Evolutionary conservation across 2,797 vertebrate species (phyloP), one percentile per base, ranked within the genome.

Genomic region (Pipistrellus kuhlii): DNA sequence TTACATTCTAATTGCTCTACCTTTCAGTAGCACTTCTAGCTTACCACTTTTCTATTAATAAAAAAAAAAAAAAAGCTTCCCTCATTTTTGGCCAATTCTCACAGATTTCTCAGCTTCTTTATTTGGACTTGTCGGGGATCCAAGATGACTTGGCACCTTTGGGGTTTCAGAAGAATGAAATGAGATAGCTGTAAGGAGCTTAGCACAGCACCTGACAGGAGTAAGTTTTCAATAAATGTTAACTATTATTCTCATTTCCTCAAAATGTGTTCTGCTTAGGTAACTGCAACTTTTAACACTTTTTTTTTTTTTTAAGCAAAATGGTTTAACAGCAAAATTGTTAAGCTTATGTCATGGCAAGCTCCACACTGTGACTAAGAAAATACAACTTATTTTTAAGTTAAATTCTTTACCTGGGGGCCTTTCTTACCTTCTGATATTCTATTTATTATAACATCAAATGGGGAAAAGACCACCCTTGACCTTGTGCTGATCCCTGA

Each of bases 181-280:
- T 57, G 53, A 93, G 76, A 91, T 27, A 44, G 30, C 17, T 41
- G 32, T 18, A 27, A 71, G 85, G 68, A 96, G 69, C 35, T 92
- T 75, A 87, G 46, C 73, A 59, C 20, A 92, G 86, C 48, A 44
- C 38, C 51, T 53, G 62, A 64, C 30, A 8, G 2, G 5, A 46
- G 32, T 69, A 81, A 21, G 64, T 69, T 89, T 77, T 82, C 88
- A 75, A 76, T 80, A 90, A 91, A 80, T 38, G 12, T 83, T 90
- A 94, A 51, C 46, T 78, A 71, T 89, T 90, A 76, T 83, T 73
- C 59, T 77, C 75, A 82, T 95, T 88, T 80, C 73, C 68, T 91
- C 87, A 57, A 57, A 86, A 73, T 77, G 12, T 81, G 75, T 84
- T 91, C 89, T 87, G 41, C 81, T 72, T 59, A 68, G 38, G 38